Conservation (phyloP, 2,113 vertebrate species). For the Peromyscus californicus region DNA sequence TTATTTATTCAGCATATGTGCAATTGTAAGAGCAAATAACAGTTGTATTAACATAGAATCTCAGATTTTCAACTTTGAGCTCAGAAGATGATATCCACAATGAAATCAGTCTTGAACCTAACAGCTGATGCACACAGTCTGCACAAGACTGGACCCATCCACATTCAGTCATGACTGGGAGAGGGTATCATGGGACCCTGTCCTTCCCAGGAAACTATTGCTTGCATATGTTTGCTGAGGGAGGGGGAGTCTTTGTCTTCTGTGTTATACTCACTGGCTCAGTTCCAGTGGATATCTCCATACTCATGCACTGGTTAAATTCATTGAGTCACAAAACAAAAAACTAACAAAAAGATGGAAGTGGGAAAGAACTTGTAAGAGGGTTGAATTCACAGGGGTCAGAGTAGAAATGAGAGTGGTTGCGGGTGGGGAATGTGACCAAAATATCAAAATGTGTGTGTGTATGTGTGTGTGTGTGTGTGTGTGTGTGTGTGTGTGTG, state of each 20-base stretch:
- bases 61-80: neutral
- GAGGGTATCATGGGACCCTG: neutral
- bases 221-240: too few relatives aligned
- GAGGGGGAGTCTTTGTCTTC: neutral
- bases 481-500: neutral
- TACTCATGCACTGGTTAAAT: neutral
- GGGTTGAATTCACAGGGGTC: neutral
- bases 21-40: conserved; percentile 39
- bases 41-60: neutral
- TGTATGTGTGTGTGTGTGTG: neutral
- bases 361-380: neutral
- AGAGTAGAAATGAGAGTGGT: neutral
- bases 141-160: neutral
- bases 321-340: neutral
- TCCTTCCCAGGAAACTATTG: neutral
- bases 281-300: neutral
- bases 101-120: neutral
- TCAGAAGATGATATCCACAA: neutral
- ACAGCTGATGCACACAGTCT: neutral
- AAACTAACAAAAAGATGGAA: neutral
- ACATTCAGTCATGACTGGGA: neutral
- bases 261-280: neutral
- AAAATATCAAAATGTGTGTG: neutral
- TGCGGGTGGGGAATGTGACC: neutral
- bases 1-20: neutral